These are phyloP conservation scores for Enteromius afrohamiltoni DNA, from an alignment of 2,797 vertebrate genomes.

Conservation along the genomic window DNA sequence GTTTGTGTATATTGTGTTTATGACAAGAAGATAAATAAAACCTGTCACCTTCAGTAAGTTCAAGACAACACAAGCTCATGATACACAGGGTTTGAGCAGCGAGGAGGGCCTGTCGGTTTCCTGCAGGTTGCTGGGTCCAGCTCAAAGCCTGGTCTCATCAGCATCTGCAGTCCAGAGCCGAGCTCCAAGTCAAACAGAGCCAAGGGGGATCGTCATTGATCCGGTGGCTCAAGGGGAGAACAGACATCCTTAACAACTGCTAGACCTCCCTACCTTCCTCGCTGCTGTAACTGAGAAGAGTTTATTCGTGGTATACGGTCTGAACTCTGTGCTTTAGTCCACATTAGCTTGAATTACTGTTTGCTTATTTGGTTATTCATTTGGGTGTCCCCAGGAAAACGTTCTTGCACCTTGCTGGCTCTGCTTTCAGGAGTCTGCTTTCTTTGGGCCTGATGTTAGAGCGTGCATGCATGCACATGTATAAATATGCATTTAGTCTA, in stretches of 20 bases:
- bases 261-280: not conserved
- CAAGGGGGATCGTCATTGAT: conserved; percentile 7
- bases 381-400: conserved; percentile 21
- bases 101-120: conserved; percentile 11
- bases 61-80: conserved; percentile 16
- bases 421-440: conserved; percentile 26
- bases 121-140: conserved; percentile 26
- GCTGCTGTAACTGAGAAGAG: conserved; percentile 26
- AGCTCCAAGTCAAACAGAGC: conserved; percentile 41
- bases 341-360: conserved; percentile 38
- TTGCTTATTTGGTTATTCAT: conserved; percentile 35
- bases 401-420: conserved; percentile 30
- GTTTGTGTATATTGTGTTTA: not conserved
- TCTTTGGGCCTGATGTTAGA: conserved; percentile 21
- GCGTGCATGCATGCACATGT: conserved; percentile 24
- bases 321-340: conserved; percentile 13
- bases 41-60: conserved; percentile 35
- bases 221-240: conserved; percentile 13
- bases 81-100: not conserved
- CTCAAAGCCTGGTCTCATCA: conserved; percentile 20
- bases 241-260: conserved; percentile 11
- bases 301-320: not conserved
- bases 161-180: conserved; percentile 29
- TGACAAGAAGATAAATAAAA: conserved; percentile 29
- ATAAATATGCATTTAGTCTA: conserved; percentile 20